Base-by-base conservation (phyloP, 1,140 invertebrate genomes). In the Pectinophora gossypiella region DNA sequence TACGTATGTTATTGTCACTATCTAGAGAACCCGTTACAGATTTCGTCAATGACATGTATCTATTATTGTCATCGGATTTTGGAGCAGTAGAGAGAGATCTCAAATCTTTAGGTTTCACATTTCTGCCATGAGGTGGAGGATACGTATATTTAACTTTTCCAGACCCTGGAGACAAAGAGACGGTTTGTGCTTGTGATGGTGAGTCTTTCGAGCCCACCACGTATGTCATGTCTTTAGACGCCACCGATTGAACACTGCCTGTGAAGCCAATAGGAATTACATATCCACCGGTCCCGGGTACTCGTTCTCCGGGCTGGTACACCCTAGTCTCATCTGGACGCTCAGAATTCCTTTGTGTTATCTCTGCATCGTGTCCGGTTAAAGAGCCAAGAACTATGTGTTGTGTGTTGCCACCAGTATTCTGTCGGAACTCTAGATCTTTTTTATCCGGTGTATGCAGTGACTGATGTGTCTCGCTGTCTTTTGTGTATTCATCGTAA, bases 21-120 rank as follows among this genome's bases (percentile, higher is more conserved):
- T 87, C 85, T 44, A 93, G 85, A 57, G 91, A 91, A 12, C 94
- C 93, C 3, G 93, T 92, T 23, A 95, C 91, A 13, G 93, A 94
- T 67, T 94, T 95, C 0, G 93, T 93, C 2, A 95, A 91, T 0
- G 94, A 94, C 0, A 93, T 89, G 68, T 92, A 94, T 63, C 76
- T 84, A 23, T 87, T 81, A 48, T 56, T 49, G 12, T 85, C 85
- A 18, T 85, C 77, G 10, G 85, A 49, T 68, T 12, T 69, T 58
- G 64, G 85, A 46, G 58, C 59, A 51, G 57, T 65, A 19, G 71
- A 63, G 0, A 84, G 56, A 4, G 80, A 85, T 51, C 72, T 66
- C n/a, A 87, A 62, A 48, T 88, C 63, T 57, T 87, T 69, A 54
- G 88, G 61, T 75, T 79, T 58, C 43, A 89, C 47, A 70, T 83